Conservation (phyloP, 2,888 invertebrate species). For the Tenthredo notha region DNA sequence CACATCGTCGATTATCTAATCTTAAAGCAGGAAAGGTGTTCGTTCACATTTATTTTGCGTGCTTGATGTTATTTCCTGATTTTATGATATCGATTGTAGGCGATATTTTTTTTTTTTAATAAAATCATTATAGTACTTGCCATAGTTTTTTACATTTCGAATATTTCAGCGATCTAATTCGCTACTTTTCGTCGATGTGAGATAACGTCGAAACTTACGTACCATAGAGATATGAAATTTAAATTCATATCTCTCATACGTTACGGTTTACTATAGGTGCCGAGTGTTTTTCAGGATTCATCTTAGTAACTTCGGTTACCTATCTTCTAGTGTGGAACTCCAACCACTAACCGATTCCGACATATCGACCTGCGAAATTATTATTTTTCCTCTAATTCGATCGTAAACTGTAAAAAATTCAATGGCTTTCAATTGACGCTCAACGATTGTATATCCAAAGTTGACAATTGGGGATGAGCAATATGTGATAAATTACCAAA, state of each 20-base stretch:
- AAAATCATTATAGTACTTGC: background rate
- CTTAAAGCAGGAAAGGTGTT: background rate
- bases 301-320: background rate
- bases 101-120: background rate
- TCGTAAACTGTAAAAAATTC: too few species aligned
- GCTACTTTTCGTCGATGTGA: background rate
- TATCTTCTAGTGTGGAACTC: background rate
- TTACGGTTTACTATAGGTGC: background rate
- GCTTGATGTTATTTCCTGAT: background rate
- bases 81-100: background rate
- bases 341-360: background rate
- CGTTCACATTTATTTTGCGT: background rate
- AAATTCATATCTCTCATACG: background rate
- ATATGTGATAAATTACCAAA: too few species aligned
- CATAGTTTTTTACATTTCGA: background rate
- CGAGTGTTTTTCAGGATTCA: background rate
- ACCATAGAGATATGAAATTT: background rate
- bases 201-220: background rate
- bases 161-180: background rate
- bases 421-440: too few species aligned
- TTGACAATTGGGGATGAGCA: too few species aligned
- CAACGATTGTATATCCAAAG: too few species aligned
- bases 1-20: background rate
- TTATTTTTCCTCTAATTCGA: background rate
- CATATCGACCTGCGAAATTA: background rate